Base-by-base conservation (phyloP, 2,888 invertebrate species). In the Nephrotoma flavescens region DNA sequence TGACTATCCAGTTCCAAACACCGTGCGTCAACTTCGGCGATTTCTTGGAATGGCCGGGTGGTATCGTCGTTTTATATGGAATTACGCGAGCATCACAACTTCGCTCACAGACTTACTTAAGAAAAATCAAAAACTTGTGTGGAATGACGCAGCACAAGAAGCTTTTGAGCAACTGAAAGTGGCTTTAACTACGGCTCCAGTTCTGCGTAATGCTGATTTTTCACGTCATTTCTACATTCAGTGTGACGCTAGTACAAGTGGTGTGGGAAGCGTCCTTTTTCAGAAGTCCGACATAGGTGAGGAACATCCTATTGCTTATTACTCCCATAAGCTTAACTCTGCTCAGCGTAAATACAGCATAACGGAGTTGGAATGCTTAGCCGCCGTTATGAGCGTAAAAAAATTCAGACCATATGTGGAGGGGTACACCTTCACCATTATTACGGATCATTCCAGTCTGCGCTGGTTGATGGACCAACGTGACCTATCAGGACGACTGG, bases 1-100 rank as follows among this genome's bases (percentile, higher is more conserved):
- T 12, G n/a, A 47, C 47, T 47, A 88, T 87, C 88, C 89, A 0
- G 41, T 87, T 0, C 89, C 89, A 41, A 87, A 87, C 41, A 85
- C 83, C 31, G 31, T 31, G 31, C 31, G 31, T 2, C 31, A 31
- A 31, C 31, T 31, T 31, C 31, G 31, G 31, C 3, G 88, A 9
- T 88, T 89, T 12, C n/a, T 88, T 0, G 88, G 88, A 0, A 87
- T 88, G 47, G 88, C 88, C 0, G 88, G 88, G 0, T 89, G 88
- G 88, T 88, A 88, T 42, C 41, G 88, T 0, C 57, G 88, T 12
- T 47, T 47, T 47, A n/a, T 47, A n/a, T 47, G 11, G 11, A n/a
- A n/a, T 47, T 47, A 47, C 3, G 86, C 88, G 0, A n/a, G 87
- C 1, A 7, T 88, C 3, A 45, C 88, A 9, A 86, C 87, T 0